Percentiles rank a stretch among this genome's conserved stretches.
Conservation (phyloP, 2,888 invertebrate species). For the Aspidiotus rigidus region DNA sequence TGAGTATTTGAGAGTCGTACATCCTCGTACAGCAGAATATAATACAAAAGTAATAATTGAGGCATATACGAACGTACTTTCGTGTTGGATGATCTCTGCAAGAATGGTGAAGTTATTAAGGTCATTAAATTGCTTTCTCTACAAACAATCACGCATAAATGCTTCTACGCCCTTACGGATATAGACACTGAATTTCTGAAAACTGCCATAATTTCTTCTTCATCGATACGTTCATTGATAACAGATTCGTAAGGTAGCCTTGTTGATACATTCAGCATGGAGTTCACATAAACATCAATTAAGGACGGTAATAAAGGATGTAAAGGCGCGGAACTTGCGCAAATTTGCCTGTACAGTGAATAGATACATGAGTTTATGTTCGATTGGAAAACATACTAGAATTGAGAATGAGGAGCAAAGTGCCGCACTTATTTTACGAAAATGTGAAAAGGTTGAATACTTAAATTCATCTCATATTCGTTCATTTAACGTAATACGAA, state of each 20-base stretch:
- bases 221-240: conserved; percentile 82
- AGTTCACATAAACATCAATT: conserved; percentile 90
- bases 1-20: conserved; percentile 52
- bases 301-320: conserved; percentile 88
- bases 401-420: too few species aligned
- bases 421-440: too few species aligned
- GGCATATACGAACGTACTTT: conserved; percentile 60
- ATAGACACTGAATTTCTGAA: conserved; percentile 52
- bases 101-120: conserved; percentile 15
- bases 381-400: too few species aligned
- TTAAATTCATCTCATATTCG: neutral
- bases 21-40: conserved; percentile 85
- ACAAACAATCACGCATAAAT: neutral
- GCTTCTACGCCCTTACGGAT: neutral
- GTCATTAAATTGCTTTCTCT: neutral
- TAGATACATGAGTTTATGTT: too few species aligned
- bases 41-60: conserved; percentile 82
- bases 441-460: conserved; percentile 1
- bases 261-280: conserved; percentile 63
- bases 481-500: neutral
- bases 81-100: conserved; percentile 48
- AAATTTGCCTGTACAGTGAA: conserved; percentile 62
- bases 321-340: conserved; percentile 75
- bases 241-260: conserved; percentile 59
- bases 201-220: conserved; percentile 76